phyloP scores from a whole-genome alignment of 2,888 invertebrate species.

The Magallana nippona region DNA sequence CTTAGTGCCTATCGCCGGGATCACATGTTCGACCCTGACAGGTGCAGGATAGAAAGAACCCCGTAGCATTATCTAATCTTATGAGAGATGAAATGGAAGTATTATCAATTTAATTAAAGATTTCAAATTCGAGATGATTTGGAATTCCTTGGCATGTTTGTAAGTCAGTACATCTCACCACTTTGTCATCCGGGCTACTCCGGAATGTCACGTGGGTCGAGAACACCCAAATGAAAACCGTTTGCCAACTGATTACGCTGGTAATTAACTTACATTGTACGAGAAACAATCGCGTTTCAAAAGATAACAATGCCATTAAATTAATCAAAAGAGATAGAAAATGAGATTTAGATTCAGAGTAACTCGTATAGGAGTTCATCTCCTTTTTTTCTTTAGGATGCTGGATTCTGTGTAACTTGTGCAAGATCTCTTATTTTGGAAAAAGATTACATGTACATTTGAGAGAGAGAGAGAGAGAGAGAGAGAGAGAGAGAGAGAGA shows the following conservation, averaged over 20 bases:
- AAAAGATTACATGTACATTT: neutral
- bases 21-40: slow-evolving; percentile 33
- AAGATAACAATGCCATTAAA: slow-evolving; percentile 12
- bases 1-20: slow-evolving; percentile 7
- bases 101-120: slow-evolving; percentile 47
- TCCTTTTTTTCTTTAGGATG: too few species aligned
- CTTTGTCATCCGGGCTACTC: slow-evolving; percentile 24
- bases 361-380: too few species aligned
- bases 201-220: slow-evolving; percentile 16
- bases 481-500: slow-evolving; percentile 10
- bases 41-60: slow-evolving; percentile 24
- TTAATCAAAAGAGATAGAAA: slow-evolving; percentile 17
- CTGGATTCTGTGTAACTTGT: too few species aligned
- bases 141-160: slow-evolving; percentile 27
- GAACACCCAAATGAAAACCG: slow-evolving; percentile 27
- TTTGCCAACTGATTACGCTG: slow-evolving; percentile 21
- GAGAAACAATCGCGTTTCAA: neutral
- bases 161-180: neutral
- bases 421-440: too few species aligned
- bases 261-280: slow-evolving; percentile 11
- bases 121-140: slow-evolving; percentile 37
- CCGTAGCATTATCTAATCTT: slow-evolving; percentile 36
- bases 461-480: too few species aligned
- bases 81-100: slow-evolving; percentile 41
- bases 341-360: neutral